phyloP scores from a whole-genome alignment of 2,888 invertebrate genomes.

The Dasysyrphus tricinctus region DNA sequence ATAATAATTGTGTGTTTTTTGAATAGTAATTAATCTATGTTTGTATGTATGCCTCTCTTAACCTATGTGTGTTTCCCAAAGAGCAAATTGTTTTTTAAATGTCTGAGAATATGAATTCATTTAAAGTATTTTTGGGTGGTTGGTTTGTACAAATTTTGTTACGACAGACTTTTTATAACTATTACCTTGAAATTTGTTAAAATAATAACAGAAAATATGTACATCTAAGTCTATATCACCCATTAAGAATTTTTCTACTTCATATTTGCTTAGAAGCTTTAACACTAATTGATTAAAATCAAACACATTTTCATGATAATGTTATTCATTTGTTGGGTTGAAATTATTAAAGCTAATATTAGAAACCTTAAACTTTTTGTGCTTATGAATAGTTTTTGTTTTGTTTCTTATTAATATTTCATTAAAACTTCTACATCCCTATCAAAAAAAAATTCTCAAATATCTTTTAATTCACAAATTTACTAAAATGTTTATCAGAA shows the following conservation, averaged over 20 bases:
- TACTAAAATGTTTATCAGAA: too few species aligned
- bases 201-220: not conserved
- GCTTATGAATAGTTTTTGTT: not conserved
- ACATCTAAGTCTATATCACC: not conserved
- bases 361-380: not conserved
- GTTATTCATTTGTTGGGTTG: not conserved
- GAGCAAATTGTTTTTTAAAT: not conserved
- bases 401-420: not conserved
- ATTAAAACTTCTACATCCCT: too few species aligned
- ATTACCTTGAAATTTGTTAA: not conserved
- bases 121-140: slow-evolving; percentile 30
- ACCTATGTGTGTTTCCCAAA: not conserved
- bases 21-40: not conserved
- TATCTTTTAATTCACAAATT: too few species aligned
- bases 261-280: not conserved
- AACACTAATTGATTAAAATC: not conserved
- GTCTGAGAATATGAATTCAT: slow-evolving; percentile 33
- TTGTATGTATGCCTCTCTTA: too few species aligned
- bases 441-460: too few species aligned
- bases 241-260: not conserved
- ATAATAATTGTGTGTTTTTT: not conserved
- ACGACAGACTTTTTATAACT: not conserved
- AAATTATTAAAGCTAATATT: not conserved
- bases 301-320: slow-evolving; percentile 8
- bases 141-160: too few species aligned